Conservation (phyloP, 2,113 vertebrate genomes). For the Phocoena phocoena region DNA sequence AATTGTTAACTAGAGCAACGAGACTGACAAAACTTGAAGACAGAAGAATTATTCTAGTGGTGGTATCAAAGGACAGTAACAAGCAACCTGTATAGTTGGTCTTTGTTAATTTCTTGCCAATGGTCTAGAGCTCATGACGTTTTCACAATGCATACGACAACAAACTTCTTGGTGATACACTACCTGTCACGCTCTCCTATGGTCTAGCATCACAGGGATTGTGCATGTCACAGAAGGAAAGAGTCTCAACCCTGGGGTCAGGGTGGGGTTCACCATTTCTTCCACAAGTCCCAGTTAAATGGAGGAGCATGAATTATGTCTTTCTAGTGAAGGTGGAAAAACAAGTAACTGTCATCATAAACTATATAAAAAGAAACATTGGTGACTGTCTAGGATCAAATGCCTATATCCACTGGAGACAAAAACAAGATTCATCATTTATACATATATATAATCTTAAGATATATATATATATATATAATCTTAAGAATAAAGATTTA, state of each 20-base stretch:
- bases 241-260: accelerated
- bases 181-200: accelerated
- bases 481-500: background rate
- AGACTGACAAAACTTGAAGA: background rate
- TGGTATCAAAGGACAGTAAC: background rate
- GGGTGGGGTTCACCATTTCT: background rate
- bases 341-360: background rate
- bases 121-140: background rate
- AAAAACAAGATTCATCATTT: background rate
- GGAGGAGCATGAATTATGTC: accelerated
- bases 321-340: background rate
- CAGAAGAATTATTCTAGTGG: background rate
- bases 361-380: background rate
- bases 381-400: background rate
- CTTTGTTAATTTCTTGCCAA: background rate
- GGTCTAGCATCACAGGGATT: background rate
- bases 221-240: background rate
- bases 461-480: too few relatives aligned
- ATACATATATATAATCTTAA: background rate
- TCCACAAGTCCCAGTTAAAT: background rate
- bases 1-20: slow-evolving; percentile 32
- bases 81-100: accelerated
- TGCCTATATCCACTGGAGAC: background rate
- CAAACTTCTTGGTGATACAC: background rate
- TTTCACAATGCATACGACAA: background rate